phyloP scores from a whole-genome alignment of 2,888 invertebrate species.

The Fragum sueziense region DNA sequence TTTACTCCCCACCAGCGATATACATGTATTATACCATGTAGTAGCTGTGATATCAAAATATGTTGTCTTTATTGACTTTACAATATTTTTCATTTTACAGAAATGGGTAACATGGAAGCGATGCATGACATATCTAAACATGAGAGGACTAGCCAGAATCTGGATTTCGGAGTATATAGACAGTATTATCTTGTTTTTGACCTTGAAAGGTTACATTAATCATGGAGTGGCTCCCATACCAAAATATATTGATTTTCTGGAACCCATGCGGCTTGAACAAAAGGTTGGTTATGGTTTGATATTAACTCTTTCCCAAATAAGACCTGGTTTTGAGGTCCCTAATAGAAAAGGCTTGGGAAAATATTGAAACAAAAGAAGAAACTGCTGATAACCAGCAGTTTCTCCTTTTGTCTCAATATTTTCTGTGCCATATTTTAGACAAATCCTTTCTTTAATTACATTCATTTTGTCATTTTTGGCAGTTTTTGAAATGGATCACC shows the following conservation, averaged over 20 bases:
- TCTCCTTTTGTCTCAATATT: too few relatives aligned
- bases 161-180: constrained; percentile 75
- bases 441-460: too few relatives aligned
- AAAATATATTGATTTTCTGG: constrained; percentile 41
- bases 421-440: too few relatives aligned
- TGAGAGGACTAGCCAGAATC: constrained; percentile 81
- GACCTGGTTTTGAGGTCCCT: too few relatives aligned
- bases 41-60: constrained; percentile 68
- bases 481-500: too few relatives aligned
- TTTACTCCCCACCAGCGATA: too few relatives aligned
- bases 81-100: constrained; percentile 70
- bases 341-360: too few relatives aligned
- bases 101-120: constrained; percentile 80
- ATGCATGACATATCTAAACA: constrained; percentile 78
- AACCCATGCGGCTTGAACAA: constrained; percentile 16
- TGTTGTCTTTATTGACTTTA: constrained; percentile 36
- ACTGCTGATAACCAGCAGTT: too few relatives aligned
- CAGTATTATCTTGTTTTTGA: constrained; percentile 78
- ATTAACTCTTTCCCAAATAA: too few relatives aligned
- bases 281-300: constrained; percentile 41
- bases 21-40: constrained; percentile 82
- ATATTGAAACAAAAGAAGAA: too few relatives aligned
- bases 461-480: too few relatives aligned
- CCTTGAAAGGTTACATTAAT: constrained; percentile 81
- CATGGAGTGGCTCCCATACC: constrained; percentile 76